A percentile compares a stretch with the other conserved stretches of the same genome.
Conservation (phyloP, 1,140 invertebrate species). For the Ceratosolen fusciceps region DNA sequence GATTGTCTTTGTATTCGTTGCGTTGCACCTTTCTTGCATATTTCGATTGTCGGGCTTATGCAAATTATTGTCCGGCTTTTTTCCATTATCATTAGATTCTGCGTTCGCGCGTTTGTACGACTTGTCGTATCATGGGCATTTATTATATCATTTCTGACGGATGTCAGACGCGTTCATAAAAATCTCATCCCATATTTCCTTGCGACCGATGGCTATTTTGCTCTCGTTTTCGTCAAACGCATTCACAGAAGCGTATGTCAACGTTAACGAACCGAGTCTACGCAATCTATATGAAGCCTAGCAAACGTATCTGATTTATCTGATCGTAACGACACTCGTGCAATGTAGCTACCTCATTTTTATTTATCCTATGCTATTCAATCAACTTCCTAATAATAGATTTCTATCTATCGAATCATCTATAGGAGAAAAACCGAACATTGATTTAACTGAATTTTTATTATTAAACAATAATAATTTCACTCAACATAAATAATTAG, state of each 20-base stretch:
- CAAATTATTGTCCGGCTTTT: constrained; percentile 8
- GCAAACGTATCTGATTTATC: no score
- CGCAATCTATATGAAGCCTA: no score
- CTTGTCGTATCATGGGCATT: not conserved
- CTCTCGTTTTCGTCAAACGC: no score
- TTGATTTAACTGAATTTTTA: no score
- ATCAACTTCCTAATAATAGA: no score
- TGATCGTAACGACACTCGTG: not conserved
- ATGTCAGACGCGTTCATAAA: not conserved
- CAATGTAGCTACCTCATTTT: not conserved
- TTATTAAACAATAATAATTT: no score
- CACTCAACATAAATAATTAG: no score
- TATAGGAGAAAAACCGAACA: no score
- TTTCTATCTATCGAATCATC: no score
- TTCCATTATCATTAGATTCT: not conserved
- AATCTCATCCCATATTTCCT: not conserved
- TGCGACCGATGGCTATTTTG: no score
- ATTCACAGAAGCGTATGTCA: no score
- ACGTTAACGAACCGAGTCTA: no score
- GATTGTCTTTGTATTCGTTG: constrained; percentile 18
- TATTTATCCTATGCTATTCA: not conserved
- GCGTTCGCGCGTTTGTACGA: not conserved
- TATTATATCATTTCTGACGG: not conserved
- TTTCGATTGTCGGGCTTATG: not conserved
- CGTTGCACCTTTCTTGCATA: not conserved